Conservation (phyloP, 1,140 invertebrate genomes). For the Drosophila fuyamai region DNA sequence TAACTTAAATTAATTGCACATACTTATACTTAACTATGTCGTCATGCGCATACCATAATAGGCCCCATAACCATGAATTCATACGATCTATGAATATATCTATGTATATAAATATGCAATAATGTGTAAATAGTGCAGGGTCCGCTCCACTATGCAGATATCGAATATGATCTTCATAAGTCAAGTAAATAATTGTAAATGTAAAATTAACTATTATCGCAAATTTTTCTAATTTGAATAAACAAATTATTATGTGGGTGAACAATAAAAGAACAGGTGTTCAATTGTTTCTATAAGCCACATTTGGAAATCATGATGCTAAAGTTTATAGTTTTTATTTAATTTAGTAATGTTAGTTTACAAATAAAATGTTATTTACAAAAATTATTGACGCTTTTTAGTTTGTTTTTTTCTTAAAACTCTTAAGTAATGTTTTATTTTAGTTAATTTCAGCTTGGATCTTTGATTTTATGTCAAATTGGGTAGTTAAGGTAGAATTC, state of each 20-base stretch:
- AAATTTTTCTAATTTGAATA: slow-evolving; percentile 81
- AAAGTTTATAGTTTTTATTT: slow-evolving; percentile 6
- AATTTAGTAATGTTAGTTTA: slow-evolving; percentile 9
- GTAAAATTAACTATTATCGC: slow-evolving; percentile 70
- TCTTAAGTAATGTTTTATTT: no score
- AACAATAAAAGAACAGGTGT: slow-evolving; percentile 62
- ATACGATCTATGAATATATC: slow-evolving; percentile 40
- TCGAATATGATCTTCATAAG: slow-evolving; percentile 74
- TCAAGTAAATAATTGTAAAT: slow-evolving; percentile 75
- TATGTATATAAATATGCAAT: slow-evolving; percentile 49
- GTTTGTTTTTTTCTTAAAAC: neutral
- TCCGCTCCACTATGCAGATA: slow-evolving; percentile 63
- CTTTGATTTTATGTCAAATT: no score
- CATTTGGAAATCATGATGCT: neutral
- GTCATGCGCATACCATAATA: slow-evolving; percentile 29
- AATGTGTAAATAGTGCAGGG: slow-evolving; percentile 59
- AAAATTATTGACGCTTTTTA: neutral
- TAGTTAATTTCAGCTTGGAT: no score
- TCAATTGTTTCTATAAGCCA: neutral
- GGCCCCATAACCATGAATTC: slow-evolving; percentile 31
- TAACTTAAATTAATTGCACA: slow-evolving; percentile 60
- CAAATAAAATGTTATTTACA: slow-evolving; percentile 13
- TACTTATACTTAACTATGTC: slow-evolving; percentile 52
- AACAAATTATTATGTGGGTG: slow-evolving; percentile 83
- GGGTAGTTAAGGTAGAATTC: no score